These are phyloP conservation scores for Panopea generosa DNA, from an alignment of 2,888 invertebrate species.

Conservation along the genomic window DNA sequence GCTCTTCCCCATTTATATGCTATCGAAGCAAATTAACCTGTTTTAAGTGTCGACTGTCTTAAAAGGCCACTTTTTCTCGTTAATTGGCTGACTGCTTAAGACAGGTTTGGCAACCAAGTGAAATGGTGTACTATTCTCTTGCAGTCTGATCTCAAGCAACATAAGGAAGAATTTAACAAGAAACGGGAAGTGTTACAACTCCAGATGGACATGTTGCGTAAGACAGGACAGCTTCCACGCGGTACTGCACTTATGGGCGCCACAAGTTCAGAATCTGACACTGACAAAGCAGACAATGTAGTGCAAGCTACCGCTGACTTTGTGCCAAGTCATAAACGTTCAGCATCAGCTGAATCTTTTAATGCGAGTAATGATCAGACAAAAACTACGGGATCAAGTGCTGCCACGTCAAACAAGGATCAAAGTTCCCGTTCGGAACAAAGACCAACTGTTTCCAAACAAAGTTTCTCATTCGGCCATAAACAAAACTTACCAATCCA, in stretches of 20 bases:
- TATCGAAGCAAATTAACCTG: too few species aligned
- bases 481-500: conserved; percentile 88
- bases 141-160: conserved; percentile 91
- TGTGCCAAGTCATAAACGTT: conserved; percentile 70
- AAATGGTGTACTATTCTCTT: too few species aligned
- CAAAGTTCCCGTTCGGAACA: conserved; percentile 44
- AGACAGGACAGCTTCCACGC: conserved; percentile 61
- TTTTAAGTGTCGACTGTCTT: too few species aligned
- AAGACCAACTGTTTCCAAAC: conserved; percentile 44
- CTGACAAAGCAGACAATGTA: conserved; percentile 23
- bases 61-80: too few species aligned
- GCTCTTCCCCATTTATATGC: too few species aligned
- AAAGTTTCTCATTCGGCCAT: conserved; percentile 54
- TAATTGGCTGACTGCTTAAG: too few species aligned
- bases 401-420: conserved; percentile 28
- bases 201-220: conserved; percentile 86
- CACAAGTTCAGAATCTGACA: conserved; percentile 27
- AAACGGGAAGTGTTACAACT: conserved; percentile 93
- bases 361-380: conserved; percentile 52
- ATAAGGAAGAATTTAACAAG: conserved; percentile 95
- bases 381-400: conserved; percentile 18
- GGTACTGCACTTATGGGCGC: conserved; percentile 22
- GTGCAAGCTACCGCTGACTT: conserved; percentile 47
- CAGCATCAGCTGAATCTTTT: conserved; percentile 78
- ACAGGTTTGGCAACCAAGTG: too few species aligned